A percentile compares a stretch with the other conserved stretches of the same genome.
Evolutionary conservation across 2,113 vertebrate species (phyloP).

Genomic region (Oncorhynchus kisutch): DNA sequence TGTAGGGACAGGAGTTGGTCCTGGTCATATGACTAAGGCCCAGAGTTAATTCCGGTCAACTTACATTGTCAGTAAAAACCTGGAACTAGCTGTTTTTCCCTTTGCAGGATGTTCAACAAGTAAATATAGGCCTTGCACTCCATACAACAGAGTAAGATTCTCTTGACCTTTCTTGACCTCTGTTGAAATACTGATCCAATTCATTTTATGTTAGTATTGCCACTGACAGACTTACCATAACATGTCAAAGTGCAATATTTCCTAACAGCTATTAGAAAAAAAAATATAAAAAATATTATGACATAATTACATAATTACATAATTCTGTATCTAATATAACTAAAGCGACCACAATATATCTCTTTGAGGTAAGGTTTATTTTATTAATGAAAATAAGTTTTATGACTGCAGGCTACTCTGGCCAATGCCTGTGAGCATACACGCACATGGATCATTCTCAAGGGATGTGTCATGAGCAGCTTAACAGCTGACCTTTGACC

Average conservation of each 20-base stretch:
- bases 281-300: background rate
- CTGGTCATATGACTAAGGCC: too few relatives aligned
- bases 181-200: background rate
- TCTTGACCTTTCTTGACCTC: background rate
- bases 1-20: too few relatives aligned
- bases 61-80: too few relatives aligned
- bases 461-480: background rate
- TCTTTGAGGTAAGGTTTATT: conserved; percentile 1
- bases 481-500: conserved; percentile 3
- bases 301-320: too few relatives aligned
- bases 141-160: background rate
- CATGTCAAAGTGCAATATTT: background rate
- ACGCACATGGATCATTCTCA: background rate
- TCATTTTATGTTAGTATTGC: background rate
- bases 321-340: background rate
- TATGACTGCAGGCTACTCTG: background rate
- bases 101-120: too few relatives aligned
- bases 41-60: too few relatives aligned
- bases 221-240: background rate
- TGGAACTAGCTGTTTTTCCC: too few relatives aligned
- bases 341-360: background rate
- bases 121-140: too few relatives aligned
- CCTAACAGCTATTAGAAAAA: background rate
- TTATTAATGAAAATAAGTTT: background rate
- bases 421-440: background rate